Evolutionary conservation across 2,888 invertebrate species (phyloP).

Genomic region (Microplitis deprimator): DNA sequence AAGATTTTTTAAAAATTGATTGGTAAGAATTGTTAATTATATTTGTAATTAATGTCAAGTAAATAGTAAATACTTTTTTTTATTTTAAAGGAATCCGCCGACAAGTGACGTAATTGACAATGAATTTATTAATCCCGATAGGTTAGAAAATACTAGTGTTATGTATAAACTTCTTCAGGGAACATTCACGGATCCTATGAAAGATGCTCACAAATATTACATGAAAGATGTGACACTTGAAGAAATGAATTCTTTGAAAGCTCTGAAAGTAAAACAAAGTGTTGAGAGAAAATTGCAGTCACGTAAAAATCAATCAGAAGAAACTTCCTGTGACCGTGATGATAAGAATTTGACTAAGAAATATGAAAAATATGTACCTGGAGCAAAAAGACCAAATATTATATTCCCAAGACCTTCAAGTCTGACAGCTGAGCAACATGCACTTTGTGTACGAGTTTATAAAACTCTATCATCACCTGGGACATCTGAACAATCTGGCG

Average conservation of each 20-base stretch:
- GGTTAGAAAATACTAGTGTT: conserved; percentile 59
- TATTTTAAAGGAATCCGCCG: conserved; percentile 55
- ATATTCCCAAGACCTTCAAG: conserved; percentile 51
- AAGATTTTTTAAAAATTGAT: conserved; percentile 58
- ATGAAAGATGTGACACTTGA: conserved; percentile 40
- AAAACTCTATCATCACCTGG: conserved; percentile 51
- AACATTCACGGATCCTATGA: conserved; percentile 59
- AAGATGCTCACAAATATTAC: conserved; percentile 53
- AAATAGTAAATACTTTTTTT: conserved; percentile 15
- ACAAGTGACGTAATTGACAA: conserved; percentile 62
- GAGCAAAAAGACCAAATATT: conserved; percentile 44
- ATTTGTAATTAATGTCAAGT: background rate
- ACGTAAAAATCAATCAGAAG: background rate
- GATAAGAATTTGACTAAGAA: too few species aligned
- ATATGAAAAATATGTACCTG: conserved; percentile 52
- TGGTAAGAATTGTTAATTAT: conserved; percentile 53
- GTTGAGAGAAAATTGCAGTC: background rate
- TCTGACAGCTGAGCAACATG: conserved; percentile 52
- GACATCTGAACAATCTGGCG: conserved; percentile 41
- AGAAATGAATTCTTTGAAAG: conserved; percentile 26
- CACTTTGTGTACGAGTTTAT: conserved; percentile 53
- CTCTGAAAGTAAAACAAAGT: background rate
- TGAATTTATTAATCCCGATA: conserved; percentile 57
- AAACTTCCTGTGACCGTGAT: background rate
- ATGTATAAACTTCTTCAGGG: conserved; percentile 60